phyloP scores from a whole-genome alignment of 2,113 vertebrate species.

The Hydrochoerus hydrochaeris region DNA sequence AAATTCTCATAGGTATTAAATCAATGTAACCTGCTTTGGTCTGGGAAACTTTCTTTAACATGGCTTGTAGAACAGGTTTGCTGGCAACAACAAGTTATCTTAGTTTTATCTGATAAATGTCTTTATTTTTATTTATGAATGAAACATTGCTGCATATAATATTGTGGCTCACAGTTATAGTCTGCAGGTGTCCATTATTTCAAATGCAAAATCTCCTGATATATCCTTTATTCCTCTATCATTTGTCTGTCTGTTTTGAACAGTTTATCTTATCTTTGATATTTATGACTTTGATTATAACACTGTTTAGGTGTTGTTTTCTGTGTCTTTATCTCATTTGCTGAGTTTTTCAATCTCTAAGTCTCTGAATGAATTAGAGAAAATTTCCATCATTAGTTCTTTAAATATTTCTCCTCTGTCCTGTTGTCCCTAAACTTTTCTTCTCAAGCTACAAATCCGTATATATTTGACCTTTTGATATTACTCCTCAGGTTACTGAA shows the following conservation, averaged over 20 bases:
- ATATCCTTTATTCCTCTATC: not conserved
- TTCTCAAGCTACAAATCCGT: not conserved
- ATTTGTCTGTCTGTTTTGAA: not conserved
- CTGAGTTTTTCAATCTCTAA: not conserved
- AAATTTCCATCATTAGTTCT: not conserved
- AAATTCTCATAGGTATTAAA: not conserved
- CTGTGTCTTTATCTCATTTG: not conserved
- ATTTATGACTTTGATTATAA: not conserved
- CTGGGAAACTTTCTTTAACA: not conserved
- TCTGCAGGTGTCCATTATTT: not conserved
- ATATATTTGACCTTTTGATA: not conserved
- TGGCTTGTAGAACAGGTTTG: not conserved
- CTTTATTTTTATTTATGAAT: not conserved
- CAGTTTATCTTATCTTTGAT: not conserved
- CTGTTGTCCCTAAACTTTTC: not conserved
- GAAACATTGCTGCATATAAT: not conserved
- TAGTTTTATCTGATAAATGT: not conserved
- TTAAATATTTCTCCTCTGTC: not conserved
- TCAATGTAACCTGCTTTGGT: not conserved
- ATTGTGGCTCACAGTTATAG: not conserved
- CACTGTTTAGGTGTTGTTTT: not conserved
- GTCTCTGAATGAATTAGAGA: not conserved
- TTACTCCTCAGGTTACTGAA: not conserved
- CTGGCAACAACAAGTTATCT: not conserved
- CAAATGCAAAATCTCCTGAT: not conserved